Evolutionary conservation across 2,888 invertebrate genomes (phyloP), one percentile per base, ranked within the genome.

Genomic region (Dolichopus griseipennis): DNA sequence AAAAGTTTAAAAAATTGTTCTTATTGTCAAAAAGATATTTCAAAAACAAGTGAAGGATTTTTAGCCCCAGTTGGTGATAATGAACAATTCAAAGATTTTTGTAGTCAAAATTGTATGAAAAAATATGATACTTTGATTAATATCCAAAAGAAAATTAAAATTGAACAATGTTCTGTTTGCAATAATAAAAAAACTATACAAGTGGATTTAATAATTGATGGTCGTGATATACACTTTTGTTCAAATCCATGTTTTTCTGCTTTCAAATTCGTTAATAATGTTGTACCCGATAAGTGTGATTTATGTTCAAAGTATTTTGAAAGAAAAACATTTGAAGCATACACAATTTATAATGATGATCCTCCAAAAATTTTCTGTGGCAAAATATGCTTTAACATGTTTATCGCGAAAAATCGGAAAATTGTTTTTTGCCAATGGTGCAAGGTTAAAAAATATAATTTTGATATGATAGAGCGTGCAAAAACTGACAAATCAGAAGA

Each of bases 401-500:
- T 90, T 79, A 92, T 95, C n/a, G 90, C 93, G 73, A 89, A 90
- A 34, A 90, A 91, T 71, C 84, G 95, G 43, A 92, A 93, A 79
- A 95, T 95, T 75, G 92, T 95, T 6, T 90, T 93, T 0, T 97
- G 97, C 79, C 90, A 90, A 74, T 94, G 93, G 92, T 97, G 97
- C 79, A 95, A 94, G 83, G 93, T 95, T 5, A 95, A 95, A 79
- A 97, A 97, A 79, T 94, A 94, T 79, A 96, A 97, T 81, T 97
- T 95, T 77, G 97, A 97, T 77, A 95, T 97, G 95, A 94, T 97
- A 37, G 85, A 86, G 70, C 84, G 90, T 76, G 83, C 85, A 74
- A 85, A 85, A 72, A 87, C 89, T 76, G 80, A 86, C 20, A 84
- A 91, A 75, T 78, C 78, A 67, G 62, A 62, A 6, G 9, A 10